Conservation (phyloP, 2,888 invertebrate species). For the Tribolium freemani region DNA sequence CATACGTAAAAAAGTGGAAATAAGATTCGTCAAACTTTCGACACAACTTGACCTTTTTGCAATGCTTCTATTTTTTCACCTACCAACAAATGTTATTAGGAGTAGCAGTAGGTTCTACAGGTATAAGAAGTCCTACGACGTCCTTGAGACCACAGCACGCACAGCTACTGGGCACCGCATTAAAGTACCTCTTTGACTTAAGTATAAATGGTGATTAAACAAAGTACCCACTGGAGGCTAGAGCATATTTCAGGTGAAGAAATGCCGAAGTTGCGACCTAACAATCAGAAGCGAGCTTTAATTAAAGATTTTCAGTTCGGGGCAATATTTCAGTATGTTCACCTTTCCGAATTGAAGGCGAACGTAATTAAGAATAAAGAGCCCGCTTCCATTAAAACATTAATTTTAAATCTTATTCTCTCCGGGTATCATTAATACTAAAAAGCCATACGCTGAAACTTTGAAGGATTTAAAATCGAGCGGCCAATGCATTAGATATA, state of each 20-base stretch:
- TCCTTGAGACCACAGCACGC: background rate
- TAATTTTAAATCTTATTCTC: constrained; percentile 41
- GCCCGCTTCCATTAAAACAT: constrained; percentile 38
- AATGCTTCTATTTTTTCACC: too few relatives aligned
- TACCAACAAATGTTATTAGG: too few relatives aligned
- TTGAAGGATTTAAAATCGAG: constrained; percentile 29
- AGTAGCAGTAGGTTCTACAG: too few relatives aligned
- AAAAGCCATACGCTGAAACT: constrained; percentile 39
- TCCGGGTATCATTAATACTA: constrained; percentile 42
- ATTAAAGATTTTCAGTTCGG: constrained; percentile 24
- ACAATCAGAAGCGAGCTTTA: constrained; percentile 17
- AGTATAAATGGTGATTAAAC: background rate
- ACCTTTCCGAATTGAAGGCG: constrained; percentile 29
- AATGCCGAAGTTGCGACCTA: background rate
- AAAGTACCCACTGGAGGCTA: constrained; percentile 15
- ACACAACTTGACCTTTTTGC: too few relatives aligned
- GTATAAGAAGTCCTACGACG: background rate
- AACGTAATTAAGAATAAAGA: constrained; percentile 40
- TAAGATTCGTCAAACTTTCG: too few relatives aligned
- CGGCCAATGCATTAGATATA: constrained; percentile 32
- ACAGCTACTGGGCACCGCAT: background rate
- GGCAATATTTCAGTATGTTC: constrained; percentile 27
- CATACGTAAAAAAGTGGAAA: too few relatives aligned
- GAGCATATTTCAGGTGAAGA: constrained; percentile 2
- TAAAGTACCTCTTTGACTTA: background rate